Percentiles rank a stretch among this genome's conserved stretches.
Conservation (phyloP, 1,140 invertebrate genomes). For the Scaptomyza hsui region DNA sequence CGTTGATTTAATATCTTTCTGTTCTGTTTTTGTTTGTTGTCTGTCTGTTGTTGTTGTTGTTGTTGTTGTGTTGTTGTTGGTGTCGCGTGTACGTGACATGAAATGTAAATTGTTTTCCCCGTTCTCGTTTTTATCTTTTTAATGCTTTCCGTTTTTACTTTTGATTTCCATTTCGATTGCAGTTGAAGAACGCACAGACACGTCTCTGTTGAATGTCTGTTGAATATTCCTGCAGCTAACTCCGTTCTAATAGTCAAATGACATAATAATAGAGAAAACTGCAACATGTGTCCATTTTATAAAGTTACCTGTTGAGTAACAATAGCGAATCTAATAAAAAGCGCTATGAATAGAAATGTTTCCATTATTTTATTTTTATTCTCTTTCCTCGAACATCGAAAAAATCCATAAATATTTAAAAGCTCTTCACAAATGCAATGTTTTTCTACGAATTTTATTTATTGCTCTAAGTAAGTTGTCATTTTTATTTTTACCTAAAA, state of each 20-base stretch:
- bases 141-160: conserved; percentile 9
- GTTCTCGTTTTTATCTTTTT: conserved; percentile 1
- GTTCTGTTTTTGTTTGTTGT: conserved; percentile 13
- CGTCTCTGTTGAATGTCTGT: conserved; percentile 55
- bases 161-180: conserved; percentile 64
- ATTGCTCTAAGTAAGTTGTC: no score
- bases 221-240: conserved; percentile 13
- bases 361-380: no score
- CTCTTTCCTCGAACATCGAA: no score
- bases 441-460: no score
- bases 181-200: conserved; percentile 41
- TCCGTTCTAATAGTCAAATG: conserved; percentile 26
- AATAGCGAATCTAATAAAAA: background rate
- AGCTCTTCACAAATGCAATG: no score
- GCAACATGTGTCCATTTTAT: conserved; percentile 2
- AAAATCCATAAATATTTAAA: no score
- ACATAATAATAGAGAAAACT: conserved; percentile 15
- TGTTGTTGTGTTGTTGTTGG: conserved; percentile 22
- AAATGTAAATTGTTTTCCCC: conserved; percentile 54
- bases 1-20: conserved; percentile 38
- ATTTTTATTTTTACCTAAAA: no score
- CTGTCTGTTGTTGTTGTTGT: conserved; percentile 14
- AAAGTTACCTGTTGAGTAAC: conserved; percentile 13
- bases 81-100: conserved; percentile 55
- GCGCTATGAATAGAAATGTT: no score